These are phyloP conservation scores for Apistogramma diplotaenia DNA, from an alignment of 2,113 vertebrate species.

Conservation along the genomic window DNA sequence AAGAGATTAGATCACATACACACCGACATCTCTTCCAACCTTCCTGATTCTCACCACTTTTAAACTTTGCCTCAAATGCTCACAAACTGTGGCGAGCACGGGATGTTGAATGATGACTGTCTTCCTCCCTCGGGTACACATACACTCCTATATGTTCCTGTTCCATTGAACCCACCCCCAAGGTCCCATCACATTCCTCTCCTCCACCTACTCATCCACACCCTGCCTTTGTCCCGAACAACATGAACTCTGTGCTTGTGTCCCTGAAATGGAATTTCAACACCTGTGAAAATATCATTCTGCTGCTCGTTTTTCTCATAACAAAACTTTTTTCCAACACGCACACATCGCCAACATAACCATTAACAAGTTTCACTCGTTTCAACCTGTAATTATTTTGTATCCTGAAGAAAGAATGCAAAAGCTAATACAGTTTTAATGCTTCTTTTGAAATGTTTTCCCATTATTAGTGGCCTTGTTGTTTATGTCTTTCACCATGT, in stretches of 20 bases:
- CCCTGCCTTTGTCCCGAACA: slow-evolving; percentile 50
- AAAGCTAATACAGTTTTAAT: too few species aligned
- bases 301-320: background rate
- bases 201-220: slow-evolving; percentile 62
- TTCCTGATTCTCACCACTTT: slow-evolving; percentile 1
- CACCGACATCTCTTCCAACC: background rate
- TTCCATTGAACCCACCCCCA: slow-evolving; percentile 16
- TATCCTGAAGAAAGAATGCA: too few species aligned
- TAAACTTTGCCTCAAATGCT: slow-evolving; percentile 8
- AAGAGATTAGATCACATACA: slow-evolving; percentile 57
- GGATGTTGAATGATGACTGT: slow-evolving; percentile 36
- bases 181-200: slow-evolving; percentile 56
- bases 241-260: slow-evolving; percentile 24
- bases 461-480: background rate
- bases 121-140: slow-evolving; percentile 35
- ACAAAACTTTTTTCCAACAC: background rate
- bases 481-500: background rate
- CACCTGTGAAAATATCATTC: slow-evolving; percentile 1
- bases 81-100: slow-evolving; percentile 27
- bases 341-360: background rate
- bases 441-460: too few species aligned
- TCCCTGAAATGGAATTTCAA: background rate
- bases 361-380: background rate
- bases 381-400: too few species aligned
- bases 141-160: slow-evolving; percentile 1